These are phyloP conservation scores for Aurelia coerulea DNA, from an alignment of 30 jellyfish, hydroid and myxozoan genomes.

Conservation along the genomic window DNA sequence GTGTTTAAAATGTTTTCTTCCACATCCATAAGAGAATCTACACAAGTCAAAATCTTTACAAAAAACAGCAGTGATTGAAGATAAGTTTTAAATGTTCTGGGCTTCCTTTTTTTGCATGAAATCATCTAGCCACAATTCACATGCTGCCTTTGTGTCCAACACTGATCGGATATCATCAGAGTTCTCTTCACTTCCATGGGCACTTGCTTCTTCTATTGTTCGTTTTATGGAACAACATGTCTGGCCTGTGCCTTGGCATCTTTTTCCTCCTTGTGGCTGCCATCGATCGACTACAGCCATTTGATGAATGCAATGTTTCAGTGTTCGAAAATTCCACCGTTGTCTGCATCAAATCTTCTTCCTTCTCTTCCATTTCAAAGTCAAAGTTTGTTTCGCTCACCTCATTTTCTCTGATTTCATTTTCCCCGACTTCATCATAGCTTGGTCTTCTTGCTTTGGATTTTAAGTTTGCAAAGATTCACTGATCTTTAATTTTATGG, in stretches of 20 bases:
- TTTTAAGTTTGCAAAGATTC: neutral
- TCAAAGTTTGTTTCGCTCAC: neutral
- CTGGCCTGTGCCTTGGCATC: neutral
- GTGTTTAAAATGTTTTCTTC: neutral
- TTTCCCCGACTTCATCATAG: neutral
- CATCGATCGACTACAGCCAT: neutral
- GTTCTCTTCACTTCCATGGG: too few species aligned
- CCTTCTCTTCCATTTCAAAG: neutral
- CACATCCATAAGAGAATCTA: neutral
- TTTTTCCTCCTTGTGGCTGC: neutral
- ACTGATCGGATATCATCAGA: too few species aligned
- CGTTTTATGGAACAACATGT: neutral
- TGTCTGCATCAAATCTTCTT: neutral
- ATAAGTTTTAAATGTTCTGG: slow-evolving; percentile 46
- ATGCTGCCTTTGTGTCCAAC: too few species aligned
- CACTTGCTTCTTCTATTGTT: neutral
- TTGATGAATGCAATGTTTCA: neutral
- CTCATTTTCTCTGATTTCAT: too few species aligned
- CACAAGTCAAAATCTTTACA: slow-evolving; percentile 4
- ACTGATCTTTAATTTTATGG: neutral
- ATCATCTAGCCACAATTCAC: slow-evolving; percentile 5
- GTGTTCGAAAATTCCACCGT: neutral
- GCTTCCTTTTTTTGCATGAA: neutral
- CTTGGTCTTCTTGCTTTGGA: neutral
- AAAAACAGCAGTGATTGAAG: slow-evolving; percentile 32